Base-by-base conservation (phyloP, 2,888 invertebrate species). In the Elmis aenea region DNA sequence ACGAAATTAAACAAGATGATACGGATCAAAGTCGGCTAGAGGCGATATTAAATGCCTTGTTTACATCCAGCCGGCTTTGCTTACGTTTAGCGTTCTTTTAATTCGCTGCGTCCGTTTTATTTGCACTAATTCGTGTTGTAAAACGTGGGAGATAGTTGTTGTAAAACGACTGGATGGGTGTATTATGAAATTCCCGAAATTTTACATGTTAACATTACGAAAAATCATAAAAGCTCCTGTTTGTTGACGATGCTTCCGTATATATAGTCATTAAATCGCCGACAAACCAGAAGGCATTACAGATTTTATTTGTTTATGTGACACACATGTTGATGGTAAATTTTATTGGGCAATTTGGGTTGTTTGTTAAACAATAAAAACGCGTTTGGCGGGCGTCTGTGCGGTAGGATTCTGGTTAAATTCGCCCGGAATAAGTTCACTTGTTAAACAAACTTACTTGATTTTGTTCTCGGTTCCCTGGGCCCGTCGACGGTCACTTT, bases 401-500 rank as follows among this genome's bases (percentile, higher is more conserved):
- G n/a, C n/a, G n/a, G n/a, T n/a, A n/a, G n/a, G n/a, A n/a, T n/a
- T n/a, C n/a, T n/a, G n/a, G n/a, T n/a, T n/a, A n/a, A n/a, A n/a
- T n/a, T n/a, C n/a, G n/a, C n/a, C n/a, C n/a, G n/a, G n/a, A n/a
- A n/a, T n/a, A n/a, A n/a, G n/a, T n/a, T n/a, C n/a, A n/a, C n/a
- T n/a, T n/a, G n/a, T n/a, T n/a, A n/a, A n/a, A n/a, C n/a, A 24
- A 42, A 83, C 92, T 88, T 79, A 94, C 94, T 90, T 74, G 91
- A 89, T 71, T 94, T 95, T 52, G 92, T 92, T 69, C 96, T 76
- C 9, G 97, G 96, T 72, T 97, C 96, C 58, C 99, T 74, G 1
- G 99, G 99, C 57, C 99, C 99, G 63, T 99, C 99, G 16, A 99
- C 99, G 12, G 99, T 99, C 36, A 99, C 96, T 77, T 99, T 99